A percentile compares a stretch with the other conserved stretches of the same genome.
Conservation (phyloP, 37 sponge, comb jelly and placozoan species). For the Aplysina aerophoba region DNA sequence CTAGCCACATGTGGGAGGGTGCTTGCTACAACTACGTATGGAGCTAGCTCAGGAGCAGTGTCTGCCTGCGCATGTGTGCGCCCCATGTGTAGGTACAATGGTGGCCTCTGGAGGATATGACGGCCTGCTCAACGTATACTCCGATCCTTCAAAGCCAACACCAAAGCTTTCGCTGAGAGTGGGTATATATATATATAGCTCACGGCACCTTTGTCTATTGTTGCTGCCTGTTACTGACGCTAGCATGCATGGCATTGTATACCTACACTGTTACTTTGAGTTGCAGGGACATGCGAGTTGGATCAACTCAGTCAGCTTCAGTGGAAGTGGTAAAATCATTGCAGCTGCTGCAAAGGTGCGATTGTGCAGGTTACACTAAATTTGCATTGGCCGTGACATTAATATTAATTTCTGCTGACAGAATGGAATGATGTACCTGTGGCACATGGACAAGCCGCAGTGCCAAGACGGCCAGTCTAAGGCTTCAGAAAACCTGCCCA, state of each 20-base stretch:
- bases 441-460: conserved; percentile 9
- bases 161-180: conserved; percentile 11
- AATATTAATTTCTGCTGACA: not conserved
- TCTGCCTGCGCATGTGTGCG: not conserved
- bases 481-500: too few relatives aligned
- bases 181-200: not conserved
- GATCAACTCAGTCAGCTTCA: conserved; percentile 62
- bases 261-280: not conserved
- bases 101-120: conserved; percentile 30
- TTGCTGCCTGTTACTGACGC: too few relatives aligned
- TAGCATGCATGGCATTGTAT: too few relatives aligned
- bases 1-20: conserved; percentile 2
- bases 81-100: not conserved
- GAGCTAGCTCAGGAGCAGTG: too few relatives aligned
- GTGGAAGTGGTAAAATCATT: conserved; percentile 39
- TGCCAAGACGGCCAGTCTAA: not conserved
- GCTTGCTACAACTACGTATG: too few relatives aligned
- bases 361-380: not conserved
- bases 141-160: not conserved
- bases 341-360: conserved; percentile 61
- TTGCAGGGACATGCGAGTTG: conserved; percentile 74
- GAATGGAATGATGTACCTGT: conserved; percentile 5
- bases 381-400: not conserved
- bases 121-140: not conserved
- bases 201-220: too few relatives aligned